phyloP scores from a whole-genome alignment of 2,888 invertebrate species.

The Lamproptera curius region DNA sequence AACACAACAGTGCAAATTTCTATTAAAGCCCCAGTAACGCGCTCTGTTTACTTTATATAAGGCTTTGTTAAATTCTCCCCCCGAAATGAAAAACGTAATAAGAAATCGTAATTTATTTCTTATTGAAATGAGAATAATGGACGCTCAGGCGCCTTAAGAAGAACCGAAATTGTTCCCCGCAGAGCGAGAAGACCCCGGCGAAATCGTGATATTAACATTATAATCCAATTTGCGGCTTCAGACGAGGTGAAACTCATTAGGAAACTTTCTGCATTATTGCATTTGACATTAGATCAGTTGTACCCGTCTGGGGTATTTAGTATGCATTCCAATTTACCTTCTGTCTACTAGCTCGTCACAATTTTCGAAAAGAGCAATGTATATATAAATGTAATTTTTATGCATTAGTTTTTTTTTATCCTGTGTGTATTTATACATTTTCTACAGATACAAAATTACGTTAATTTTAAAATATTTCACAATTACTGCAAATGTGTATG shows the following conservation, averaged over 20 bases:
- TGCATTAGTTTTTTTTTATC: too few species aligned
- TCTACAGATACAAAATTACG: too few species aligned
- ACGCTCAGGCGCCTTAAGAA: conserved; percentile 59
- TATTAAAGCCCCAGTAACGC: conserved; percentile 58
- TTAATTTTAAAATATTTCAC: too few species aligned
- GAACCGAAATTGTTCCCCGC: conserved; percentile 60
- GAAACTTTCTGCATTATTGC: conserved; percentile 68
- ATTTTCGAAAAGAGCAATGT: too few species aligned
- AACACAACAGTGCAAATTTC: conserved; percentile 42
- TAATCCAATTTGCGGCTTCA: conserved; percentile 69
- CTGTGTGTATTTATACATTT: too few species aligned
- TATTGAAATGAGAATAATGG: conserved; percentile 76
- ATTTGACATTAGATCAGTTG: conserved; percentile 52
- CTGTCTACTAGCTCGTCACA: too few species aligned
- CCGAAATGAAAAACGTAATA: conserved; percentile 74
- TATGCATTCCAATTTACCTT: conserved; percentile 57
- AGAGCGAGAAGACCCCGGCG: conserved; percentile 41
- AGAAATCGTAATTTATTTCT: conserved; percentile 77
- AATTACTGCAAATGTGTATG: too few species aligned
- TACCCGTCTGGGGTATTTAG: conserved; percentile 38
- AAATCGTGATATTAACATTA: conserved; percentile 71
- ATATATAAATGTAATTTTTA: too few species aligned
- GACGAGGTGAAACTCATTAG: conserved; percentile 70
- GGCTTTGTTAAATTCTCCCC: conserved; percentile 66
- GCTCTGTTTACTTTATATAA: conserved; percentile 47